Conservation (phyloP, 2,888 invertebrate species). For the Drosophila falleni region DNA sequence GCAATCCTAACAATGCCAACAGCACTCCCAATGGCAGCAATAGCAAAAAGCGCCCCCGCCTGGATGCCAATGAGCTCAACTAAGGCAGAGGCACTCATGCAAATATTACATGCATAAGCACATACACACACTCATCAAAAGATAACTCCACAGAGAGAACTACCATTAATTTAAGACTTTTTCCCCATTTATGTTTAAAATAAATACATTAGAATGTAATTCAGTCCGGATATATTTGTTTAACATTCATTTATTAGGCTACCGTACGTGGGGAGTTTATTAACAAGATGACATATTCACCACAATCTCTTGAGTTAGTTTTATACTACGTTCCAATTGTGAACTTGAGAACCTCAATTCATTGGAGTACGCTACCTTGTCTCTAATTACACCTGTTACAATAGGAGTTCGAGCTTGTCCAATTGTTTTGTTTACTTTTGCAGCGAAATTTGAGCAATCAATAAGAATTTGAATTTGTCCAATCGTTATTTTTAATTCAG, state of each 20-base stretch:
- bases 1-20: slow-evolving; percentile 21
- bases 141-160: slow-evolving; percentile 6
- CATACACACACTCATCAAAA: not conserved
- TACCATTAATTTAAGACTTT: slow-evolving; percentile 35
- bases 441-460: slow-evolving; percentile 1
- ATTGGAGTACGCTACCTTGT: not conserved
- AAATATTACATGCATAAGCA: slow-evolving; percentile 11
- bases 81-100: slow-evolving; percentile 39
- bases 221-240: not conserved
- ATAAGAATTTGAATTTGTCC: slow-evolving; percentile 21
- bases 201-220: slow-evolving; percentile 45
- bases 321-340: not conserved
- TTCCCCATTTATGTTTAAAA: slow-evolving; percentile 45
- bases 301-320: no score
- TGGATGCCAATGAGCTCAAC: slow-evolving; percentile 81
- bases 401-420: no score
- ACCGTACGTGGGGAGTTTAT: not conserved
- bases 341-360: not conserved
- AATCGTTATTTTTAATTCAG: slow-evolving; percentile 53
- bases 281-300: not conserved
- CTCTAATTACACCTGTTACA: not conserved
- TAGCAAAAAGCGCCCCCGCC: slow-evolving; percentile 84
- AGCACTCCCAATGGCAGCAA: slow-evolving; percentile 58
- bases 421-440: not conserved
- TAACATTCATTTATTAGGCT: not conserved